Evolutionary conservation across 1,140 invertebrate species (phyloP).

Genomic region (Musca domestica): DNA sequence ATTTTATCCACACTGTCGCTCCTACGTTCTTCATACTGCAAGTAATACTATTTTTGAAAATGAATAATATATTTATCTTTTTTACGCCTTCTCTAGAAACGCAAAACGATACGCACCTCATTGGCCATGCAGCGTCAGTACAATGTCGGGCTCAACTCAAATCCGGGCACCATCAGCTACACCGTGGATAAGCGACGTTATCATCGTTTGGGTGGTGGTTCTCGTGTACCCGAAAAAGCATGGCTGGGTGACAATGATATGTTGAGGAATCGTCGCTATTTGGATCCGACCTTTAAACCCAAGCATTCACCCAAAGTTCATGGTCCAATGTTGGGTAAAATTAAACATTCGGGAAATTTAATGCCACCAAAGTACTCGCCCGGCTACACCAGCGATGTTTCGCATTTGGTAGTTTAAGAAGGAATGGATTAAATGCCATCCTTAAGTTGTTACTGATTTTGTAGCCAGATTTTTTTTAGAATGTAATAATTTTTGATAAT

Average conservation of each 20-base stretch:
- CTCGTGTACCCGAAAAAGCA: conserved; percentile 58
- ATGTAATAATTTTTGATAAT: no score
- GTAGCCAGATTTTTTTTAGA: no score
- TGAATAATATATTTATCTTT: no score
- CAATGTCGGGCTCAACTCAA: conserved; percentile 74
- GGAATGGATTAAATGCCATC: no score
- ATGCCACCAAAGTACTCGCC: conserved; percentile 62
- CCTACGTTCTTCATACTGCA: no score
- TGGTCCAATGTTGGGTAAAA: conserved; percentile 37
- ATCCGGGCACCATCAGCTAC: conserved; percentile 77
- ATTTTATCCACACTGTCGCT: no score
- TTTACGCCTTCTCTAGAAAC: conserved; percentile 63
- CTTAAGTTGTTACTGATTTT: no score
- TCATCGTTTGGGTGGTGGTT: conserved; percentile 50
- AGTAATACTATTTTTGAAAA: no score
- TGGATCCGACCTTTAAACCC: conserved; percentile 37
- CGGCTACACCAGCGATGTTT: conserved; percentile 66
- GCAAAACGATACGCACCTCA: conserved; percentile 75
- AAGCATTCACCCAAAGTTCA: conserved; percentile 37
- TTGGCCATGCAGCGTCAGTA: conserved; percentile 69
- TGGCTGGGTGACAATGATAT: conserved; percentile 65
- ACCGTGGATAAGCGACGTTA: conserved; percentile 65
- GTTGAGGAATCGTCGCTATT: conserved; percentile 55
- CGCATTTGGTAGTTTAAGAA: conserved; percentile 65
- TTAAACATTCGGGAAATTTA: conserved; percentile 30